Base-by-base conservation (phyloP, 2,797 vertebrate genomes). In the Huso huso region DNA sequence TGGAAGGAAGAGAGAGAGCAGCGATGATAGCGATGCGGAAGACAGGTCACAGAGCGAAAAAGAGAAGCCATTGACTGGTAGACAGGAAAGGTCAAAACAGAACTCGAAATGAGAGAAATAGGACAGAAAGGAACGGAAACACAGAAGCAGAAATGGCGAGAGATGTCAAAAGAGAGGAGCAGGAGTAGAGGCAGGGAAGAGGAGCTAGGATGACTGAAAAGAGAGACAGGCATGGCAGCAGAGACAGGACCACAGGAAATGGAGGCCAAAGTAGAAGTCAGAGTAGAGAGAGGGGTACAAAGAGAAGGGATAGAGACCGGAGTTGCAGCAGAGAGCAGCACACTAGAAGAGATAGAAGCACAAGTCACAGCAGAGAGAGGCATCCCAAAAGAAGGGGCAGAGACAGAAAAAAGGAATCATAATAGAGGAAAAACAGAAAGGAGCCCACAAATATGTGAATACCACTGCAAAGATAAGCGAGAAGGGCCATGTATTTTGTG, bases 1-100 rank as follows among this genome's bases (percentile, higher is more conserved):
- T 75, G 89, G 86, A 74, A 92, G 90, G 77, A 86, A 87, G 80
- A 83, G 85, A 74, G 84, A 84, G 75, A 77, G 84, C 77, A 83
- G 82, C 80, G 86, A 84, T 6, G 89, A 89, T 81, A 84, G 81
- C 70, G 84, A 89, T 79, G 80, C 77, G 53, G 81, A 78, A 8
- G 81, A 53, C 70, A 79, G 66, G 69, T 23, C 50, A 74, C 69
- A 73, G 83, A 82, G 84, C 92, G 88, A 82, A 83, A 86, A 80
- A 84, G 86, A 79, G 80, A 87, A 83, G 79, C 78, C 77, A 78
- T 82, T 84, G 63, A 79, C 0, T 6, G 50, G 53, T 15, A 78
- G 75, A 67, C 76, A 82, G 73, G 83, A 81, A 68, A 68, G 78
- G 82, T 86, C 80, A 74, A 79, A 75, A 9, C 86, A 88, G 79